A percentile compares a stretch with the other conserved stretches of the same genome.
phyloP scores from a whole-genome alignment of 2,797 vertebrate genomes.

The Trachops cirrhosus region DNA sequence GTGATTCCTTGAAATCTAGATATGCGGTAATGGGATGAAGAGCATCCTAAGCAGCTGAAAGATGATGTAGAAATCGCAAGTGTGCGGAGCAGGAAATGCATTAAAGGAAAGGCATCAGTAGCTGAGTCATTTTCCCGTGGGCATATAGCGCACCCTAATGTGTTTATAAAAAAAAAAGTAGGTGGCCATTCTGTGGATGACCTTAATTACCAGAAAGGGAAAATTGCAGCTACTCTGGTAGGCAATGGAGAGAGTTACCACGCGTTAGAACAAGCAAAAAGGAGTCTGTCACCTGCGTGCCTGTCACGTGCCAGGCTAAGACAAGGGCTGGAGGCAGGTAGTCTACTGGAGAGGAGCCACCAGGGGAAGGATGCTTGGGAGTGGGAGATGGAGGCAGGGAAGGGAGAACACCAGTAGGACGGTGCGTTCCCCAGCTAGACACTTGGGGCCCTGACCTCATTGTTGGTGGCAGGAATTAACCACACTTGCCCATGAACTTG shows the following conservation, averaged over 20 bases:
- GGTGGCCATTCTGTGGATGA: slow-evolving; percentile 31
- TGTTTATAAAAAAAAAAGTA: background rate
- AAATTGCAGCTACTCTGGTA: slow-evolving; percentile 3
- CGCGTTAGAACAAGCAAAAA: background rate
- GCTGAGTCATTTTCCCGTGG: background rate
- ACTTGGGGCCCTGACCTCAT: accelerated
- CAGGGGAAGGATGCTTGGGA: accelerated
- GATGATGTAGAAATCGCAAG: background rate
- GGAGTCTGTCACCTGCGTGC: background rate
- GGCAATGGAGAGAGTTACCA: background rate
- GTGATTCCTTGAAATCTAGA: background rate
- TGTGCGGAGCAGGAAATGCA: background rate
- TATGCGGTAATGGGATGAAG: background rate
- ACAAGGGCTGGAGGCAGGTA: background rate
- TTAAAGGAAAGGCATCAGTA: background rate
- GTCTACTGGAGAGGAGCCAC: background rate
- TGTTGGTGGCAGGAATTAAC: accelerated
- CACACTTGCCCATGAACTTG: accelerated
- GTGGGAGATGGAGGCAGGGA: background rate
- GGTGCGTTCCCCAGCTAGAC: accelerated
- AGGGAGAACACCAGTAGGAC: accelerated
- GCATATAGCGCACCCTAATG: background rate
- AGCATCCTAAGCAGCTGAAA: background rate
- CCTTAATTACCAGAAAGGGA: slow-evolving; percentile 25
- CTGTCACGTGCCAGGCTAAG: background rate